Evolutionary conservation across 2,113 vertebrate genomes (phyloP).

Genomic region (Oreochromis aureus): DNA sequence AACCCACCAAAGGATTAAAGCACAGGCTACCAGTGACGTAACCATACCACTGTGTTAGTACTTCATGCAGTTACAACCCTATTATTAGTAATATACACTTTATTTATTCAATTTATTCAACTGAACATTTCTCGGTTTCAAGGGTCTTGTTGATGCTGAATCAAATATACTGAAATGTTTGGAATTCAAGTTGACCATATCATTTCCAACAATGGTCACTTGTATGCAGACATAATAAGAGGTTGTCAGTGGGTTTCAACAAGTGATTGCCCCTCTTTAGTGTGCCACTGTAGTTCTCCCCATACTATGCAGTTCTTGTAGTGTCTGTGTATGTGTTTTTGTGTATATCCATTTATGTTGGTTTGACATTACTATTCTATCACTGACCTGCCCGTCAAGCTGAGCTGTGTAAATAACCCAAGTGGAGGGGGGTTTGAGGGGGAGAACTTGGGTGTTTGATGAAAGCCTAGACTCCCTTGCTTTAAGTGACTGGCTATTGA

Average conservation of each 20-base stretch:
- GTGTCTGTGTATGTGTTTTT: neutral
- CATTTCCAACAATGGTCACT: neutral
- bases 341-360: neutral
- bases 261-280: neutral
- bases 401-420: neutral
- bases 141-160: neutral
- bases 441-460: constrained; percentile 22
- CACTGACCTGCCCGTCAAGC: neutral
- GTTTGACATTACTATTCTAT: neutral
- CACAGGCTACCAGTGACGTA: neutral
- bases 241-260: neutral
- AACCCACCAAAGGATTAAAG: neutral
- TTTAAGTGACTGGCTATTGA: constrained; percentile 55
- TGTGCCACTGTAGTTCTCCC: neutral
- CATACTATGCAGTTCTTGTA: neutral
- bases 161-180: neutral
- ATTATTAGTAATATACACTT: neutral
- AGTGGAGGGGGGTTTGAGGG: neutral
- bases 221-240: neutral
- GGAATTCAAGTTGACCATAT: neutral
- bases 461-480: constrained; percentile 25
- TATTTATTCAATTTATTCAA: neutral
- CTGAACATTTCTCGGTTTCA: neutral
- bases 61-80: neutral
- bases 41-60: neutral